A percentile compares a stretch with the other conserved stretches of the same genome.
These are phyloP conservation scores for Cydia fagiglandana DNA, from an alignment of 1,140 invertebrate genomes.

Conservation along the genomic window DNA sequence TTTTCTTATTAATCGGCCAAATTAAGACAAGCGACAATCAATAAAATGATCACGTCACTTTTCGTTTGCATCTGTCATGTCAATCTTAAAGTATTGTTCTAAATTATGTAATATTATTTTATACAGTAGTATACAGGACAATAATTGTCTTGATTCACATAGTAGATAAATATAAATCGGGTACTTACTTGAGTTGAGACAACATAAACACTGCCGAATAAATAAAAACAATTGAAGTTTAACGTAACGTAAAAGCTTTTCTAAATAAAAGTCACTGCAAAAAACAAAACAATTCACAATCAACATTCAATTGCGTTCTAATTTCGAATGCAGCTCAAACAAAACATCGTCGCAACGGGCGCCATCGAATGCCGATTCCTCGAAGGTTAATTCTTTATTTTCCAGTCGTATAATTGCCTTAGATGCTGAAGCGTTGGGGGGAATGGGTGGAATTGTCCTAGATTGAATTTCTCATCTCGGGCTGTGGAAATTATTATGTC, in stretches of 20 bases:
- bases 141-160: no score
- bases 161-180: no score
- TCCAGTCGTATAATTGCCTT: neutral
- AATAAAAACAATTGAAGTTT: no score
- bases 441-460: slow-evolving; percentile 30
- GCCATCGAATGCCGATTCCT: neutral
- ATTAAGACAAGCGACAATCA: no score
- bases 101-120: no score
- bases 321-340: neutral
- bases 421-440: slow-evolving; percentile 1
- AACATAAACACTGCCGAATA: no score
- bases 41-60: no score
- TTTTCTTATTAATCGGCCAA: no score
- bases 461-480: slow-evolving; percentile 53
- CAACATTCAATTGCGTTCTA: slow-evolving; percentile 6
- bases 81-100: no score
- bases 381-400: slow-evolving; percentile 4
- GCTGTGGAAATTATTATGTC: slow-evolving; percentile 56
- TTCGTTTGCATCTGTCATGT: no score
- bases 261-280: neutral
- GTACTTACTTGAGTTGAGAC: no score
- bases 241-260: neutral
- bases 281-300: neutral
- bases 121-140: no score
- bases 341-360: neutral